Percentiles rank a stretch among this genome's conserved stretches.
Evolutionary conservation across 2,797 vertebrate genomes (phyloP).

Genomic region (Mergus octosetaceus): DNA sequence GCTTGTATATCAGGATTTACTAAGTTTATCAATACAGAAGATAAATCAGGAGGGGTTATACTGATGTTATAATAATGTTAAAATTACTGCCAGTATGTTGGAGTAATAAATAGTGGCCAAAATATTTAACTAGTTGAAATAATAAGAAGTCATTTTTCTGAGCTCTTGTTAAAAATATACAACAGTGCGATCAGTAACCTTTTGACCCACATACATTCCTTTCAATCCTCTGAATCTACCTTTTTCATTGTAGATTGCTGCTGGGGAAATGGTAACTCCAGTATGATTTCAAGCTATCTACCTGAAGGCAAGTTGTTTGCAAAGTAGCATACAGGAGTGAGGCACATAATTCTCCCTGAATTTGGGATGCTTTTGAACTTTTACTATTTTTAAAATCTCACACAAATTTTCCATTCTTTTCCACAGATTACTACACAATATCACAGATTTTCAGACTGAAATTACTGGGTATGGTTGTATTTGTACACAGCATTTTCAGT

Average conservation of each 20-base stretch:
- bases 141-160: not conserved
- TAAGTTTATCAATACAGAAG: not conserved
- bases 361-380: not conserved
- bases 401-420: not conserved
- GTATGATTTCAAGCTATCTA: not conserved
- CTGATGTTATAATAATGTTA: not conserved
- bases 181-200: not conserved
- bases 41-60: not conserved
- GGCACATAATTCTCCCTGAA: not conserved
- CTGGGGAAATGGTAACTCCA: not conserved
- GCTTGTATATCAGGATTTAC: too few relatives aligned
- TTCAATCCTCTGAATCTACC: not conserved
- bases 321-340: not conserved
- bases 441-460: not conserved
- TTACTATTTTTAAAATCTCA: not conserved
- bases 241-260: not conserved
- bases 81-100: not conserved
- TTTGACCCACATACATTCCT: not conserved
- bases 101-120: not conserved
- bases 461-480: not conserved
- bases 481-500: not conserved
- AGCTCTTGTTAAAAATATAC: not conserved
- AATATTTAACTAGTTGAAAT: not conserved
- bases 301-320: not conserved
- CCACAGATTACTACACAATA: not conserved